phyloP scores from a whole-genome alignment of 2,797 vertebrate species.

The Tenualosa thibaudeaui region DNA sequence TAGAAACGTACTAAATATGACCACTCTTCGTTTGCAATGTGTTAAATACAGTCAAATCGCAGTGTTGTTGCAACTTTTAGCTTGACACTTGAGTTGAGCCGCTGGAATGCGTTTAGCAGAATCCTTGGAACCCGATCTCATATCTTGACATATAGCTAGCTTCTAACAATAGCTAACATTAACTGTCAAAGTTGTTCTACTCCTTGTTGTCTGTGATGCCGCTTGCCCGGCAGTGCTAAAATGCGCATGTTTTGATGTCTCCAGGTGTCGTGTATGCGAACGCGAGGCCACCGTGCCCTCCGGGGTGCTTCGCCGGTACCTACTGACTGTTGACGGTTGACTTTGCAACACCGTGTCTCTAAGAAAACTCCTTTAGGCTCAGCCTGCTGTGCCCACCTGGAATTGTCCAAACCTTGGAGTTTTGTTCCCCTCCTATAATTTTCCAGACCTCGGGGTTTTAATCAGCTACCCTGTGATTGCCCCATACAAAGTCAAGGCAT shows the following conservation, averaged over 20 bases:
- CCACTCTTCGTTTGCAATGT: neutral
- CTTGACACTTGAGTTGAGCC: neutral
- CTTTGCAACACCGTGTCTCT: too few species aligned
- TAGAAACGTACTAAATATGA: neutral
- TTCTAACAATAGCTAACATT: neutral
- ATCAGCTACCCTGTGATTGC: too few species aligned
- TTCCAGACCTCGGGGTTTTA: too few species aligned
- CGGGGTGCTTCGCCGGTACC: neutral
- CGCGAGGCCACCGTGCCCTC: neutral
- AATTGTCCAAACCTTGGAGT: too few species aligned
- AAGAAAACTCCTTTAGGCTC: too few species aligned
- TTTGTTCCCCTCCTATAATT: too few species aligned
- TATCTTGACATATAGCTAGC: neutral
- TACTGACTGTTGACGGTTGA: too few species aligned
- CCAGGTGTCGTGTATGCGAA: neutral
- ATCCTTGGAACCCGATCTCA: neutral
- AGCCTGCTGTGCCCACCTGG: too few species aligned
- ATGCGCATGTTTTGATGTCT: neutral
- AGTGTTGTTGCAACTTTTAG: neutral
- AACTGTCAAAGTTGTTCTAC: conserved; percentile 1
- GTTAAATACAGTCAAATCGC: neutral
- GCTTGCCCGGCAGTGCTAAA: neutral
- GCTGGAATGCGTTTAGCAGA: neutral
- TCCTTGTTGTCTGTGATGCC: neutral
- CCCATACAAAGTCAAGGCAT: too few species aligned